Evolutionary conservation across 92 coral and sea anemone species (phyloP).

Genomic region (Meandrina meandrites): DNA sequence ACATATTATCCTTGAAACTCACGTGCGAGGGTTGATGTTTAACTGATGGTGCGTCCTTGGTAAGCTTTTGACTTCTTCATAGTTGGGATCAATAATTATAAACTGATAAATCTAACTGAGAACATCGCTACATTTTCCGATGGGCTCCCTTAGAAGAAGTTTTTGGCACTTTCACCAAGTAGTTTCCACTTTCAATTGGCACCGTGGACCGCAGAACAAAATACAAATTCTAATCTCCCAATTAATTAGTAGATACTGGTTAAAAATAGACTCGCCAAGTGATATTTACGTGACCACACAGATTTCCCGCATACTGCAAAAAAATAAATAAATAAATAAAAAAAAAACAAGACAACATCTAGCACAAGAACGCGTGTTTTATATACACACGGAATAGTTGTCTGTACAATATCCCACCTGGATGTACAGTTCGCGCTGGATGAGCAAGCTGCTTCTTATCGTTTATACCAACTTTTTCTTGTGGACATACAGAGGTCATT

Average conservation of each 20-base stretch:
- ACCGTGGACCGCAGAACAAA: not conserved
- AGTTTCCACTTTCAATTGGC: not conserved
- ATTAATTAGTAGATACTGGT: not conserved
- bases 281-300: not conserved
- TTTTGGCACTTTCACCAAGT: not conserved
- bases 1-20: no score
- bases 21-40: no score
- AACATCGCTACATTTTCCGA: not conserved
- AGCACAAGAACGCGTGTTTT: not conserved
- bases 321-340: no score
- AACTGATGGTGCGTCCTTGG: no score
- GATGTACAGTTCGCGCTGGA: not conserved
- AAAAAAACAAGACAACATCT: not conserved
- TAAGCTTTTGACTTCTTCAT: not conserved
- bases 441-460: not conserved
- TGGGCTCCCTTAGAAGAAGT: not conserved
- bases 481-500: not conserved
- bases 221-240: not conserved
- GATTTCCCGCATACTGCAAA: not conserved
- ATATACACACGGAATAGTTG: not conserved
- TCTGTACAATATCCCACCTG: not conserved
- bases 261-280: conserved; percentile 7
- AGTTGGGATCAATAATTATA: no score
- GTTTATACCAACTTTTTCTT: not conserved
- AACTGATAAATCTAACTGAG: no score